These are phyloP conservation scores for Drosophila santomea DNA, from an alignment of 1,140 invertebrate genomes.

Conservation along the genomic window DNA sequence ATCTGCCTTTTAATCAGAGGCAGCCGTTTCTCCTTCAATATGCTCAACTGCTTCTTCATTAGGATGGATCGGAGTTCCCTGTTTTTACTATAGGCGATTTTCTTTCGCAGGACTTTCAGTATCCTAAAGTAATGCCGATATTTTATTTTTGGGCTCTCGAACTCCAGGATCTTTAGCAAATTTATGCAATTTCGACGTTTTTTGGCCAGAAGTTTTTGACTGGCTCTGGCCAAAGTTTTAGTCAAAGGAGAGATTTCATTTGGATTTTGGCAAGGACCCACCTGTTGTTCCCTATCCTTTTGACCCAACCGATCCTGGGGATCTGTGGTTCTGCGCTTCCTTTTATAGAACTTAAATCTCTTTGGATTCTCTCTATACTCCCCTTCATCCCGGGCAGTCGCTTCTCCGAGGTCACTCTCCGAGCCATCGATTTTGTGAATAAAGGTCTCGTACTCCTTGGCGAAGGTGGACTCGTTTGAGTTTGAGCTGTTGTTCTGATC, in stretches of 20 bases:
- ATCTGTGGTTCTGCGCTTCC: slow-evolving; percentile 64
- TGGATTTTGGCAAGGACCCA: background rate
- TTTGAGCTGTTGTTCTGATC: slow-evolving; percentile 64
- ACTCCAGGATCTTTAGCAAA: slow-evolving; percentile 67
- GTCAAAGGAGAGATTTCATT: background rate
- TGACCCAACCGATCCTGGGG: background rate
- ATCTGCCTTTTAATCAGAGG: slow-evolving; percentile 67
- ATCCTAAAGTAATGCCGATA: slow-evolving; percentile 65
- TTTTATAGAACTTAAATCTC: slow-evolving; percentile 74
- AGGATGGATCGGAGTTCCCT: slow-evolving; percentile 32
- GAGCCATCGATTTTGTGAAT: slow-evolving; percentile 66
- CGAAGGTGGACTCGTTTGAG: slow-evolving; percentile 77
- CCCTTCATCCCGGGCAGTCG: slow-evolving; percentile 3
- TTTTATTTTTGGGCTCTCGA: slow-evolving; percentile 70
- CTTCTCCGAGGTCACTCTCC: slow-evolving; percentile 46
- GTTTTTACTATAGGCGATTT: slow-evolving; percentile 21
- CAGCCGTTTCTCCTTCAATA: slow-evolving; percentile 54
- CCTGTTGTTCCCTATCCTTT: background rate
- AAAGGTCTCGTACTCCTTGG: slow-evolving; percentile 78
- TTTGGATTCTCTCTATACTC: slow-evolving; percentile 49
- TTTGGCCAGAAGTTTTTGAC: slow-evolving; percentile 46
- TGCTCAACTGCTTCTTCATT: slow-evolving; percentile 39
- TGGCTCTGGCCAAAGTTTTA: slow-evolving; percentile 40
- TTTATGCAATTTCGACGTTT: slow-evolving; percentile 68
- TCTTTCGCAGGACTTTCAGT: slow-evolving; percentile 42